Conservation (phyloP, 1,140 invertebrate genomes). For the Oscheius sp. region DNA sequence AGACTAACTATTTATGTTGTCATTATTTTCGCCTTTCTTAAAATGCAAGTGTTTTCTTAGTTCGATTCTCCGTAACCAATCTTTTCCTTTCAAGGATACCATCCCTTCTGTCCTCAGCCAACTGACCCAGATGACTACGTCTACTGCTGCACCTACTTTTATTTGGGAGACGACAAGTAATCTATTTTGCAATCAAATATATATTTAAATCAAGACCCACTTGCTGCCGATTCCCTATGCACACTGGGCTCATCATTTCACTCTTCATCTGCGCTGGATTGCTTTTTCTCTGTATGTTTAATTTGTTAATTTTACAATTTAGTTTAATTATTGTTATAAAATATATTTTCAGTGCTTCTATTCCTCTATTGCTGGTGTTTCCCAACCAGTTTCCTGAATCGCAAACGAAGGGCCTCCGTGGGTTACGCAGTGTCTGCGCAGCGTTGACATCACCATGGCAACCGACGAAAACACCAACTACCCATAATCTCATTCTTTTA, state of each 20-base stretch:
- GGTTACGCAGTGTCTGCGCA: background rate
- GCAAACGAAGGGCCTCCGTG: background rate
- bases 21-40: no score
- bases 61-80: no score
- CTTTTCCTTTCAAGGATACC: background rate
- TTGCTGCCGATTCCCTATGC: background rate
- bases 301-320: background rate
- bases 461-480: no score
- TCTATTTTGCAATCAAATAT: background rate
- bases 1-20: no score
- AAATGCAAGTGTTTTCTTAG: no score
- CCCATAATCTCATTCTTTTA: no score
- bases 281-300: background rate
- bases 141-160: conserved; percentile 5
- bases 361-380: conserved; percentile 1
- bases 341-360: background rate
- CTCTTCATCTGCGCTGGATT: background rate
- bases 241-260: background rate
- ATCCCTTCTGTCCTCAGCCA: background rate
- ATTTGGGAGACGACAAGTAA: background rate
- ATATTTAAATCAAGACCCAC: background rate
- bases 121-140: background rate
- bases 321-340: background rate
- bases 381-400: background rate
- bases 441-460: background rate